These are phyloP conservation scores for Proisotoma minuta DNA, from an alignment of 2,888 invertebrate genomes.

Conservation along the genomic window DNA sequence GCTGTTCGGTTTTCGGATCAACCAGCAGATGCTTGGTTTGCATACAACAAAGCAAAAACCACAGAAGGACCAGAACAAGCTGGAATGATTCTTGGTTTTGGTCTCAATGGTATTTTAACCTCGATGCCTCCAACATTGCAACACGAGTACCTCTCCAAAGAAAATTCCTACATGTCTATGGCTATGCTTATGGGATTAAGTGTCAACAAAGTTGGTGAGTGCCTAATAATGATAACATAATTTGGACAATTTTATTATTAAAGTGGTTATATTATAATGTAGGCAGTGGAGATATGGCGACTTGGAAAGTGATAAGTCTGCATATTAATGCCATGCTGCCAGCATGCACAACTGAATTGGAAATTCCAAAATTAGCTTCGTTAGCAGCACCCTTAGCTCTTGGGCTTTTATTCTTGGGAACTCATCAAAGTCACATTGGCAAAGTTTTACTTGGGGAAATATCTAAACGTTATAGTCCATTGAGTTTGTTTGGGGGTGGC, in stretches of 20 bases:
- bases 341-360: constrained; percentile 45
- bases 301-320: constrained; percentile 46
- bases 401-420: constrained; percentile 44
- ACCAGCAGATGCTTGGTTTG: constrained; percentile 29
- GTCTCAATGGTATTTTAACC: constrained; percentile 42
- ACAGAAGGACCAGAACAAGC: constrained; percentile 45
- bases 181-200: constrained; percentile 43
- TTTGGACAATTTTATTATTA: constrained; percentile 1
- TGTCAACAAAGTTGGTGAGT: constrained; percentile 42
- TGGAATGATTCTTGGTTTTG: constrained; percentile 47
- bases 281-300: constrained; percentile 46
- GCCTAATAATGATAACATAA: neutral
- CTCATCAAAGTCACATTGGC: constrained; percentile 43
- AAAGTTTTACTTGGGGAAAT: constrained; percentile 46
- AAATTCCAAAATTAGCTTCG: constrained; percentile 45
- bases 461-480: constrained; percentile 44
- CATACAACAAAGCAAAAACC: constrained; percentile 44
- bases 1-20: constrained; percentile 15
- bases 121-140: constrained; percentile 46
- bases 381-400: constrained; percentile 44
- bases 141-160: constrained; percentile 45
- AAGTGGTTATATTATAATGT: neutral
- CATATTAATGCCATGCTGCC: constrained; percentile 47
- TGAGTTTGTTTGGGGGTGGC: constrained; percentile 40
- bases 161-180: constrained; percentile 47